Conservation (phyloP, 1,140 invertebrate species). For the Drosophila sp. region DNA sequence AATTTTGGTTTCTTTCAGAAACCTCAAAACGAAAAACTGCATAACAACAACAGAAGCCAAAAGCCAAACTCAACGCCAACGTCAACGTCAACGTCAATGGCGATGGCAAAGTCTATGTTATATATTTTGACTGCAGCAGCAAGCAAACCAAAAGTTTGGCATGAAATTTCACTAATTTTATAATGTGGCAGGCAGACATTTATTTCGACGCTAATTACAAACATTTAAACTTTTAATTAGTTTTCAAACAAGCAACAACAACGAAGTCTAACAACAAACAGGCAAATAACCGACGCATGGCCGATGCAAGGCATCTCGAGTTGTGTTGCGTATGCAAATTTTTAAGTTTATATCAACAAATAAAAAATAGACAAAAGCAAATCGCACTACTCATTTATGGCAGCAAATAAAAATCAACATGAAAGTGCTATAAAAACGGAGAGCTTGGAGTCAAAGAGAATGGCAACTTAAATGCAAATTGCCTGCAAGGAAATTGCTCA, state of each 20-base stretch:
- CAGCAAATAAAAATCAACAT: conserved; percentile 60
- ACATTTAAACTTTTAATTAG: conserved; percentile 80
- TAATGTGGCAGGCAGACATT: conserved; percentile 78
- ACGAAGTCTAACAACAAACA: conserved; percentile 31
- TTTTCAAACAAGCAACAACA: conserved; percentile 63
- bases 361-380: conserved; percentile 17
- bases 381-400: conserved; percentile 45
- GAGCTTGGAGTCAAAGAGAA: conserved; percentile 45
- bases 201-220: conserved; percentile 80
- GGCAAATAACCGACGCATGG: conserved; percentile 29
- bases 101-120: conserved; percentile 40
- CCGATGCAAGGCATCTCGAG: conserved; percentile 26
- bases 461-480: conserved; percentile 65
- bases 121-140: conserved; percentile 46
- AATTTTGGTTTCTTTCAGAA: not conserved
- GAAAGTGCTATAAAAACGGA: conserved; percentile 65
- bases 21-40: conserved; percentile 2
- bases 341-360: conserved; percentile 33
- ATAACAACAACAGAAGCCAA: conserved; percentile 6
- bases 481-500: conserved; percentile 52
- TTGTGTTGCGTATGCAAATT: conserved; percentile 55
- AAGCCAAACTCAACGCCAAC: conserved; percentile 21
- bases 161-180: conserved; percentile 75
- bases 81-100: not conserved
- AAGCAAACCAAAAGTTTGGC: conserved; percentile 54